A percentile compares a stretch with the other conserved stretches of the same genome.
These are phyloP conservation scores for Menidia menidia DNA, from an alignment of 2,797 vertebrate genomes.

Conservation along the genomic window DNA sequence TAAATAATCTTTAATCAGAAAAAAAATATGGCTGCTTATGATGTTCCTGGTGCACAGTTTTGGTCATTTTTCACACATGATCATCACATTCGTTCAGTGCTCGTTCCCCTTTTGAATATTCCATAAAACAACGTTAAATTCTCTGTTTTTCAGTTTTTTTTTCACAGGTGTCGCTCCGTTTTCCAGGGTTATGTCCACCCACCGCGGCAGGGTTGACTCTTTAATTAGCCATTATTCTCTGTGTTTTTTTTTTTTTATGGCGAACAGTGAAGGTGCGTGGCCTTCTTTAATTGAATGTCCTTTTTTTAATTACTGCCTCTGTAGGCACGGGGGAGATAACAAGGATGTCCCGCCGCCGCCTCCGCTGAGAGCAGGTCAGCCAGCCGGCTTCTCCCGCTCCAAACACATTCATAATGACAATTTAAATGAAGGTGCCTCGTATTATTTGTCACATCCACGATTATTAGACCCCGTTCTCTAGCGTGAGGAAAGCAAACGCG, in stretches of 20 bases:
- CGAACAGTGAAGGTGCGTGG: slow-evolving; percentile 58
- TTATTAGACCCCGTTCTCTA: neutral
- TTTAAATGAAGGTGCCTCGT: neutral
- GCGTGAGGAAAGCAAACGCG: neutral
- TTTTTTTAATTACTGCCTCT: slow-evolving; percentile 78
- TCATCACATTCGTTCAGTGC: too few relatives aligned
- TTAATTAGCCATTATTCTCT: slow-evolving; percentile 72
- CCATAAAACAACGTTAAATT: too few relatives aligned
- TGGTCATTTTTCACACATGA: too few relatives aligned
- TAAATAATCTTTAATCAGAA: too few relatives aligned
- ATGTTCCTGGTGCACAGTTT: too few relatives aligned
- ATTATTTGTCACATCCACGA: neutral
- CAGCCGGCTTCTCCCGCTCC: slow-evolving; percentile 1
- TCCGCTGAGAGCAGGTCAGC: slow-evolving; percentile 13
- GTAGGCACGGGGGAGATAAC: slow-evolving; percentile 45
- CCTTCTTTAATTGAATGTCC: slow-evolving; percentile 75
- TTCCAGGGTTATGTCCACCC: slow-evolving; percentile 15
- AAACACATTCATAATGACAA: slow-evolving; percentile 4
- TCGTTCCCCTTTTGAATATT: too few relatives aligned
- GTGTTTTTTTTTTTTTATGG: slow-evolving; percentile 47
- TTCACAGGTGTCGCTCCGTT: slow-evolving; percentile 14
- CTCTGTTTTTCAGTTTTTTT: neutral
- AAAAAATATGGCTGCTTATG: too few relatives aligned
- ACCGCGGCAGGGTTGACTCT: slow-evolving; percentile 59
- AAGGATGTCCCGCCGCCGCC: slow-evolving; percentile 23